Evolutionary conservation across 2,797 vertebrate species (phyloP).

Genomic region (Margarornis squamiger): DNA sequence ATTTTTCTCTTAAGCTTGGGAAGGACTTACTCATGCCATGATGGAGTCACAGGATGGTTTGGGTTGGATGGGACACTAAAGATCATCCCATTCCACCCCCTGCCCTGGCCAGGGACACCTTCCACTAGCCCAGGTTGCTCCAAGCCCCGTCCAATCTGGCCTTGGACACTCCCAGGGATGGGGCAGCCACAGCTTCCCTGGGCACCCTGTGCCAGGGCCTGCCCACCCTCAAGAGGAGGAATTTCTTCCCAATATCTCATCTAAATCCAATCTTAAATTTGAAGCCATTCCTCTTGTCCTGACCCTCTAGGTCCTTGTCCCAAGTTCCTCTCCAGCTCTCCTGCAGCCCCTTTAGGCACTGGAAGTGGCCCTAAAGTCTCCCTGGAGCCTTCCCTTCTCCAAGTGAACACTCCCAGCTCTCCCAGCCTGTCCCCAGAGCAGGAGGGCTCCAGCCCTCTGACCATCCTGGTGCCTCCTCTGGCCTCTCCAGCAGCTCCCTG

Average conservation of each 20-base stretch:
- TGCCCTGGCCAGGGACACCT: background rate
- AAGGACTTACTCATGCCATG: background rate
- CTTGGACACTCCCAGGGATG: background rate
- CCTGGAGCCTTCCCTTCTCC: background rate
- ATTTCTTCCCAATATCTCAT: background rate
- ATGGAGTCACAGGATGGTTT: background rate
- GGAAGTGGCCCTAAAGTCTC: background rate
- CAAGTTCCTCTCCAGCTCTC: background rate
- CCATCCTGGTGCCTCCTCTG: background rate
- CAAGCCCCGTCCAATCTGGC: background rate
- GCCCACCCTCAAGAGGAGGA: no score
- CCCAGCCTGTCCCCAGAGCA: background rate
- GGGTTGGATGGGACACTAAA: no score
- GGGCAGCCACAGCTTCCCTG: background rate
- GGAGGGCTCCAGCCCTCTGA: background rate
- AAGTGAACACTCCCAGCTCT: background rate
- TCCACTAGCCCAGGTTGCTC: background rate
- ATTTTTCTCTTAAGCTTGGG: background rate
- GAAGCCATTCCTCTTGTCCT: background rate
- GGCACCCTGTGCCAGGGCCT: background rate
- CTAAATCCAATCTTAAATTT: background rate
- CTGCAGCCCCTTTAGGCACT: background rate
- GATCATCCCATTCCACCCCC: background rate
- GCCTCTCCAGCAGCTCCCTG: background rate
- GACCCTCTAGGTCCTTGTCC: no score